Percentiles rank a stretch among this genome's conserved stretches.
Evolutionary conservation across 2,797 vertebrate genomes (phyloP).

Genomic region (Coracias cyanogaster): DNA sequence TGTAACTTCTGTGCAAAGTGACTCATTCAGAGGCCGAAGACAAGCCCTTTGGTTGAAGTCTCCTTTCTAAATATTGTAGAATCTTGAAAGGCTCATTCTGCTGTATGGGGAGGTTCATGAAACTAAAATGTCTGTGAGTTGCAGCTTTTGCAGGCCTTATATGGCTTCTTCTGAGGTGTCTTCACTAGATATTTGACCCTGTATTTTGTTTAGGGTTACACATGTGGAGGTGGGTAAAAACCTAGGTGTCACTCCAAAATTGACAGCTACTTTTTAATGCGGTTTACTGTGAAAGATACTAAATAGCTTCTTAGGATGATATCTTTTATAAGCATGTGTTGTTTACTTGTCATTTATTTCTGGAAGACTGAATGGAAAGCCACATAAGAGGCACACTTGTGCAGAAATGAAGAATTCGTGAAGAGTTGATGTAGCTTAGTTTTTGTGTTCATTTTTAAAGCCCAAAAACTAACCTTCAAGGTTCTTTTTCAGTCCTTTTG

Average conservation of each 20-base stretch:
- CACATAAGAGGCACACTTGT: not conserved
- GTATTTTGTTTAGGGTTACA: not conserved
- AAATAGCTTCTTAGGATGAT: not conserved
- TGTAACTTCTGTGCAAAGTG: not conserved
- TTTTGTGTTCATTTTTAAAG: not conserved
- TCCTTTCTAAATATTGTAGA: not conserved
- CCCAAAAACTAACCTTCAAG: not conserved
- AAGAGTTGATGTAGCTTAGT: not conserved
- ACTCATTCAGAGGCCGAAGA: not conserved
- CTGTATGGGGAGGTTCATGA: not conserved
- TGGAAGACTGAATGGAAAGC: not conserved
- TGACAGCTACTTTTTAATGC: not conserved
- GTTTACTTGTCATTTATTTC: not conserved
- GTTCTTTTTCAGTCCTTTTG: not conserved
- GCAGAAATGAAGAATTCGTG: not conserved
- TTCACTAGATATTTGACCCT: not conserved
- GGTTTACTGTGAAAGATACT: not conserved
- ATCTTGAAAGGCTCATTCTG: not conserved
- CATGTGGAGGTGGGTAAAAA: not conserved
- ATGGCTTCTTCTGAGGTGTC: not conserved
- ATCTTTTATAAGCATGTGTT: not conserved
- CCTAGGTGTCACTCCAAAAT: not conserved
- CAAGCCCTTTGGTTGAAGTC: not conserved
- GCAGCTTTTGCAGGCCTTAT: not conserved
- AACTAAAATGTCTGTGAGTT: not conserved